A percentile compares a stretch with the other conserved stretches of the same genome.
Conservation (phyloP, 2,113 vertebrate genomes). For the Tenebrosternarchus preto region DNA sequence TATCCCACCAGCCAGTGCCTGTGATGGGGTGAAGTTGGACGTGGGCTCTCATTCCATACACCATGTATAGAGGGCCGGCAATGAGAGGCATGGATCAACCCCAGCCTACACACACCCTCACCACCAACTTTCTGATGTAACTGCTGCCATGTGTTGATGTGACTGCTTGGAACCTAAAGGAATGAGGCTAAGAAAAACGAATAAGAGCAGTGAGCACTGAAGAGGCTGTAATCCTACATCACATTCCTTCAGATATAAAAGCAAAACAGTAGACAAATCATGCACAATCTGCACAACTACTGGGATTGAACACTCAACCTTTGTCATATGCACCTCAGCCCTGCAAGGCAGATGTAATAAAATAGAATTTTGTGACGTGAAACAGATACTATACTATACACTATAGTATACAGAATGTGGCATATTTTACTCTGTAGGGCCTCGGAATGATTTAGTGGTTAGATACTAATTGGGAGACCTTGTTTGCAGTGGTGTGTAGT, state of each 20-base stretch:
- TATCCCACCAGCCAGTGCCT: not conserved
- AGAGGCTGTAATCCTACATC: constrained; percentile 39
- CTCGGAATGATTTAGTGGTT: no score
- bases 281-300: constrained; percentile 36
- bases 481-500: constrained; percentile 36
- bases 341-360: constrained; percentile 26
- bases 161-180: constrained; percentile 31
- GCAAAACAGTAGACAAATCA: constrained; percentile 20
- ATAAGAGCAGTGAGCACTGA: constrained; percentile 1
- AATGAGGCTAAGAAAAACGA: not conserved
- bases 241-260: constrained; percentile 44
- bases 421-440: no score
- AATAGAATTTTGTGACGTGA: not conserved
- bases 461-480: no score
- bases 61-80: constrained; percentile 2
- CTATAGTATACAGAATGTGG: constrained; percentile 32
- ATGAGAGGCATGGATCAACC: not conserved
- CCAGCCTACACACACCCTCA: not conserved
- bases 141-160: constrained; percentile 7
- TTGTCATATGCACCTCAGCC: constrained; percentile 22
- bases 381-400: constrained; percentile 34
- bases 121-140: constrained; percentile 1
- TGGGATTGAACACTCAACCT: constrained; percentile 42
- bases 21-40: not conserved
- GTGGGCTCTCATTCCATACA: constrained; percentile 1